These are phyloP conservation scores for Gymnothorax javanicus DNA, from an alignment of 2,797 vertebrate genomes.

Conservation along the genomic window DNA sequence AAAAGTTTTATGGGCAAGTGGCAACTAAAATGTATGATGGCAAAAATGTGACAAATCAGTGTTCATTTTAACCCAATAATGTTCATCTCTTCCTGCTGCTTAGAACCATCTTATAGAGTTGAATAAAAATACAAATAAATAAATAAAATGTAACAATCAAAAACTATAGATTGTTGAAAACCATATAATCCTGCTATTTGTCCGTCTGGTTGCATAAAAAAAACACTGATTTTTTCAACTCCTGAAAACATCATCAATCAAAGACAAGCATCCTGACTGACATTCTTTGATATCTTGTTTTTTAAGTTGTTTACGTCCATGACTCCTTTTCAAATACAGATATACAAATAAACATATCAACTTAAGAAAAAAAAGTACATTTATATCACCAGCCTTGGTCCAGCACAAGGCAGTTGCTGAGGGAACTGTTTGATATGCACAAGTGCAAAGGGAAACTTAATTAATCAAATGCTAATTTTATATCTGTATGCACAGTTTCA, in stretches of 20 bases:
- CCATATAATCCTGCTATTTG: neutral
- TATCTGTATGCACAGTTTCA: conserved; percentile 34
- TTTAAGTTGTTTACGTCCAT: conserved; percentile 5
- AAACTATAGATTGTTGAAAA: neutral
- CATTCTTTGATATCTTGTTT: neutral
- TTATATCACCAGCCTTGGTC: neutral
- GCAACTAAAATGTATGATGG: too few species aligned
- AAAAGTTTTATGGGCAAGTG: too few species aligned
- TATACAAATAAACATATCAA: neutral
- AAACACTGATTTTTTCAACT: neutral
- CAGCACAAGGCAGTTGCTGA: neutral
- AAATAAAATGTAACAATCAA: neutral
- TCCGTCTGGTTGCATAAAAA: neutral
- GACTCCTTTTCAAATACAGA: conserved; percentile 1
- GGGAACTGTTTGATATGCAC: conserved; percentile 37
- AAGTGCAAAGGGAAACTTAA: conserved; percentile 34
- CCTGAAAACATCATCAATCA: neutral
- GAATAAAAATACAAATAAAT: neutral
- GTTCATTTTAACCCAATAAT: too few species aligned
- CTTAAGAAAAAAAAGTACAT: neutral
- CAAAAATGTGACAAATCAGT: too few species aligned
- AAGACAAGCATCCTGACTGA: neutral
- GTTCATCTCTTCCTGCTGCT: too few species aligned
- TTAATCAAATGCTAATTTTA: conserved; percentile 38
- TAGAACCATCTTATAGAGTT: neutral